phyloP scores from a whole-genome alignment of 1,140 invertebrate species.

The Caerostris extrusa region DNA sequence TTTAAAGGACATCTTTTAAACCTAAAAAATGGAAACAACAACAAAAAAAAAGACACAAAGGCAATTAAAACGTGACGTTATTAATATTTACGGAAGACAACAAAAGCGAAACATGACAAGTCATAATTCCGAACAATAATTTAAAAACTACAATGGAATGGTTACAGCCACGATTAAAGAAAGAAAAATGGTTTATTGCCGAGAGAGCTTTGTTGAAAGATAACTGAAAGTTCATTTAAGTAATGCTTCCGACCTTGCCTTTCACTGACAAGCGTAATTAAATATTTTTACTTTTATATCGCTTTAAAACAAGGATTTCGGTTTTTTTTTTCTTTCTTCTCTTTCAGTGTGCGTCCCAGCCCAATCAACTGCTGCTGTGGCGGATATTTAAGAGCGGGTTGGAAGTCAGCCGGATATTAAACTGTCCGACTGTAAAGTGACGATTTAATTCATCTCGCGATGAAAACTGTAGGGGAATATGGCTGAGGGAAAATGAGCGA shows the following conservation, averaged over 20 bases:
- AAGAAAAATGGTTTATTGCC: neutral
- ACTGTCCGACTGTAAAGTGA: constrained; percentile 4
- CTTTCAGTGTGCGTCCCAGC: neutral
- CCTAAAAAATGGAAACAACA: neutral
- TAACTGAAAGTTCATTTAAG: neutral
- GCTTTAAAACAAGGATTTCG: neutral
- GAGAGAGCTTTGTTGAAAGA: neutral
- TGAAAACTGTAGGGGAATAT: neutral
- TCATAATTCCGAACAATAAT: neutral
- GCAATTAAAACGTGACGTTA: neutral
- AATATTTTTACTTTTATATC: neutral
- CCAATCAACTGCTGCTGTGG: neutral
- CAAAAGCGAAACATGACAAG: neutral
- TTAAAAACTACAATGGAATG: neutral
- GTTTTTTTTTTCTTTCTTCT: neutral
- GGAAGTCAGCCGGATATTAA: constrained; percentile 28
- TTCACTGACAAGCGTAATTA: neutral
- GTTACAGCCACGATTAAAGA: neutral
- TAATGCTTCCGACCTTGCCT: neutral
- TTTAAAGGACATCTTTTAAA: neutral
- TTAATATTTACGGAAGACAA: neutral
- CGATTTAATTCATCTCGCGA: constrained; percentile 30
- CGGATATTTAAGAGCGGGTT: neutral
- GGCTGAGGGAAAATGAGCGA: neutral
- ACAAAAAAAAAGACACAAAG: neutral